A percentile compares a stretch with the other conserved stretches of the same genome.
These are phyloP conservation scores for Anomalospiza imberbis DNA, from an alignment of 2,797 vertebrate genomes.

Conservation along the genomic window DNA sequence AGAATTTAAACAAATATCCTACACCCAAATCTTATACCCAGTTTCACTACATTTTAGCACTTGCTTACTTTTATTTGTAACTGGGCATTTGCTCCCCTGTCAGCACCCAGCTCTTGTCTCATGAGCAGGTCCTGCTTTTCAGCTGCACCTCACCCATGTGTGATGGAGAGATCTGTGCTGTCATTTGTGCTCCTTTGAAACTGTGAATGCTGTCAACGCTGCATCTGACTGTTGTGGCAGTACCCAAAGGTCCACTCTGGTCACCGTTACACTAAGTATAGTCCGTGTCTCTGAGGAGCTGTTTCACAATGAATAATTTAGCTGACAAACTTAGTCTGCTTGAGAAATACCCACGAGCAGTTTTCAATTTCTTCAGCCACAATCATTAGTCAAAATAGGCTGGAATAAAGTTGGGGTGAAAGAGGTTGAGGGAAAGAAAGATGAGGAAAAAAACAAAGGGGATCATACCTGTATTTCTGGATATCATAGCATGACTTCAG, in stretches of 20 bases:
- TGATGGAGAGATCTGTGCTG: background rate
- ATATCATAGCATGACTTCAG: background rate
- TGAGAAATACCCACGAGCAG: slow-evolving; percentile 36
- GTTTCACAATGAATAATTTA: slow-evolving; percentile 59
- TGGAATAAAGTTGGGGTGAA: slow-evolving; percentile 17
- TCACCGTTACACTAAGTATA: background rate
- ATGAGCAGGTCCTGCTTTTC: background rate
- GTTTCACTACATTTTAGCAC: background rate
- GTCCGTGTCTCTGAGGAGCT: slow-evolving; percentile 42
- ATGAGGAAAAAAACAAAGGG: background rate
- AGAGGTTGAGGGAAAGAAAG: slow-evolving; percentile 2
- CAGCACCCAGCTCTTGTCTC: background rate
- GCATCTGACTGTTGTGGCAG: background rate
- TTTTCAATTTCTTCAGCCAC: slow-evolving; percentile 26
- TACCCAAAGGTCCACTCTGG: background rate
- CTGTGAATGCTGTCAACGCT: background rate
- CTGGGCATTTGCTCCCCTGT: background rate
- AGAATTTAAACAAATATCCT: background rate
- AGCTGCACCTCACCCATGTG: background rate
- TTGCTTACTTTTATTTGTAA: background rate
- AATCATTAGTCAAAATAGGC: slow-evolving; percentile 44
- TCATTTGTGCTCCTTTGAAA: background rate
- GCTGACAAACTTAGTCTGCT: slow-evolving; percentile 46
- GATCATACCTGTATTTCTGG: background rate
- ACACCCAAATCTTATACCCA: background rate